A percentile compares a stretch with the other conserved stretches of the same genome.
phyloP scores from a whole-genome alignment of 2,797 vertebrate genomes.

The Falco peregrinus region DNA sequence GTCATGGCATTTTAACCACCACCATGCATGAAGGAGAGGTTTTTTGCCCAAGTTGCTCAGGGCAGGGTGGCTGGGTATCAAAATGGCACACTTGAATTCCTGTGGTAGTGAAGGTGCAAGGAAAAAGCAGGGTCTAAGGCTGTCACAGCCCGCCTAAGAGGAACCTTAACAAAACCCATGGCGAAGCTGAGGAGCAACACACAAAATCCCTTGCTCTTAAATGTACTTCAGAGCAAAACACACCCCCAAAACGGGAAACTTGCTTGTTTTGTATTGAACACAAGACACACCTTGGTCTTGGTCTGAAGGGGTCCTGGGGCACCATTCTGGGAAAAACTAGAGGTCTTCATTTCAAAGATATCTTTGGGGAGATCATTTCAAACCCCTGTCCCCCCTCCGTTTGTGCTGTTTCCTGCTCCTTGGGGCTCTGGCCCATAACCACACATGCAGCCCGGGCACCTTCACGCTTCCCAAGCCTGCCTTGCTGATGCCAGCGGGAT shows the following conservation, averaged over 20 bases:
- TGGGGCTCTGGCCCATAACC: background rate
- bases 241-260: background rate
- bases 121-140: background rate
- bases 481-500: background rate
- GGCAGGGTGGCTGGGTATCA: background rate
- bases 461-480: background rate
- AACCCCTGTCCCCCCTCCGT: background rate
- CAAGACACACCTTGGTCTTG: background rate
- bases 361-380: background rate
- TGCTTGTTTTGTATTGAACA: background rate
- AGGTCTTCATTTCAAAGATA: background rate
- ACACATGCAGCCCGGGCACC: background rate
- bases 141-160: background rate
- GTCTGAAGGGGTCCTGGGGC: background rate
- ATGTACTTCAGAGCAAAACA: background rate
- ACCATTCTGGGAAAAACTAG: background rate
- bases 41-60: background rate
- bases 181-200: background rate
- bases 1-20: background rate
- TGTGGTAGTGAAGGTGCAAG: too few species aligned
- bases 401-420: background rate
- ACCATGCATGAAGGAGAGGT: accelerated
- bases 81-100: accelerated
- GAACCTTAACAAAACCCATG: background rate
- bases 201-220: background rate